These are phyloP conservation scores for Sarcophaga bullata DNA, from an alignment of 1,140 invertebrate species.

Conservation along the genomic window DNA sequence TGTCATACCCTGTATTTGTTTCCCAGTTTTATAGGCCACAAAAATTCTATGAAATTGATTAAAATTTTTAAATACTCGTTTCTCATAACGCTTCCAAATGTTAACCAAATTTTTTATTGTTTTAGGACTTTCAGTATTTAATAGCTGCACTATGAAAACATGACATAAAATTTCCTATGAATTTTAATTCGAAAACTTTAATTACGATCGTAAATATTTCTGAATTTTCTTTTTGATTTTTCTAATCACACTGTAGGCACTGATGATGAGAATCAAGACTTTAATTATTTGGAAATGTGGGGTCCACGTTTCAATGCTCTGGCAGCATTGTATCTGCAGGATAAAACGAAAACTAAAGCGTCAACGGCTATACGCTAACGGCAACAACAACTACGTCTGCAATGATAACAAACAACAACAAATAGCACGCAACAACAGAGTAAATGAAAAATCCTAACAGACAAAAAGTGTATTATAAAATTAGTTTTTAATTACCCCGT, in stretches of 20 bases:
- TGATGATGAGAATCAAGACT: slow-evolving; percentile 95
- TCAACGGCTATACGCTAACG: slow-evolving; percentile 32
- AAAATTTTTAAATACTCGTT: too few relatives aligned
- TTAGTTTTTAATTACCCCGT: slow-evolving; percentile 18
- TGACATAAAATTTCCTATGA: too few relatives aligned
- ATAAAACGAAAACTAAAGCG: slow-evolving; percentile 58
- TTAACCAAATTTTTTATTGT: too few relatives aligned
- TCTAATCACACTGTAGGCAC: slow-evolving; percentile 73
- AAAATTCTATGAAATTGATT: too few relatives aligned
- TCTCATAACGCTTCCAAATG: too few relatives aligned
- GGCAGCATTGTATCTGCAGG: slow-evolving; percentile 95
- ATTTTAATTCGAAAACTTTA: too few relatives aligned
- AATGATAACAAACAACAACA: too few relatives aligned
- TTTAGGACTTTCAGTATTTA: too few relatives aligned
- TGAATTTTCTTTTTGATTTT: slow-evolving; percentile 3
- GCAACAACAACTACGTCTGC: neutral
- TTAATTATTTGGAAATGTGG: slow-evolving; percentile 96
- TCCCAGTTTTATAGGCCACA: too few relatives aligned
- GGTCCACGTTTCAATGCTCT: slow-evolving; percentile 96
- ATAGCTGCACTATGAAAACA: too few relatives aligned
- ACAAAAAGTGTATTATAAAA: slow-evolving; percentile 45
- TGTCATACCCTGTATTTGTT: too few relatives aligned
- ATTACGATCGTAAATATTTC: neutral
- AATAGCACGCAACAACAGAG: neutral
- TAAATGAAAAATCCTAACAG: neutral